Evolutionary conservation across 2,113 vertebrate genomes (phyloP).

Genomic region (Chascanopsetta lugubris): DNA sequence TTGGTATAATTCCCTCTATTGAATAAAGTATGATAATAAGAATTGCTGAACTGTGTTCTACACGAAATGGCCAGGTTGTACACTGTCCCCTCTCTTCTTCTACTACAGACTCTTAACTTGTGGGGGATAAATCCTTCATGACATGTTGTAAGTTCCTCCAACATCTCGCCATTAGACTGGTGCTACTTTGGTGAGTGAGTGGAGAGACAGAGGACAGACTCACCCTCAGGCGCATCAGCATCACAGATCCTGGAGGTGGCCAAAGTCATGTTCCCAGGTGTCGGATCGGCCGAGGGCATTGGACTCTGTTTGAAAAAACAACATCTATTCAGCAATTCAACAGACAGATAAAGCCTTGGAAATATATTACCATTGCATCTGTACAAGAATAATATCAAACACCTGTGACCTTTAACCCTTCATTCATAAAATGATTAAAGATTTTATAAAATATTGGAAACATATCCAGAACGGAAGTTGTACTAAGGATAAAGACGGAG

Average conservation of each 20-base stretch:
- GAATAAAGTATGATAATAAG: conserved; percentile 59
- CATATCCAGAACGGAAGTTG: background rate
- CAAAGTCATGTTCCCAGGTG: conserved; percentile 74
- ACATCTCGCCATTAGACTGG: conserved; percentile 31
- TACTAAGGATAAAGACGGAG: background rate
- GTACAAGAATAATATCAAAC: background rate
- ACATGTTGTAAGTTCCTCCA: conserved; percentile 37
- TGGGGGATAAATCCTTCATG: conserved; percentile 56
- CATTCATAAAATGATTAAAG: background rate
- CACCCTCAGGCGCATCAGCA: conserved; percentile 95
- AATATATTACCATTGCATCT: background rate
- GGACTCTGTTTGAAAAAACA: conserved; percentile 49
- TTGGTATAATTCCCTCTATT: conserved; percentile 59
- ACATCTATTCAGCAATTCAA: conserved; percentile 17
- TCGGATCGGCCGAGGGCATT: conserved; percentile 42
- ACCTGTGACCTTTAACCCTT: background rate
- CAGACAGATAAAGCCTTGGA: background rate
- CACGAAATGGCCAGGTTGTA: conserved; percentile 9
- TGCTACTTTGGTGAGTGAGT: conserved; percentile 23
- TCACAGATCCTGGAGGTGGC: conserved; percentile 86
- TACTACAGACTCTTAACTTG: conserved; percentile 11
- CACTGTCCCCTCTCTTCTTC: conserved; percentile 24
- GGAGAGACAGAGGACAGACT: conserved; percentile 65
- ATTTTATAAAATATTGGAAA: background rate
- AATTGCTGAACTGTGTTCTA: conserved; percentile 41